phyloP scores from a whole-genome alignment of 2,797 vertebrate genomes.

The Anguilla megastoma region DNA sequence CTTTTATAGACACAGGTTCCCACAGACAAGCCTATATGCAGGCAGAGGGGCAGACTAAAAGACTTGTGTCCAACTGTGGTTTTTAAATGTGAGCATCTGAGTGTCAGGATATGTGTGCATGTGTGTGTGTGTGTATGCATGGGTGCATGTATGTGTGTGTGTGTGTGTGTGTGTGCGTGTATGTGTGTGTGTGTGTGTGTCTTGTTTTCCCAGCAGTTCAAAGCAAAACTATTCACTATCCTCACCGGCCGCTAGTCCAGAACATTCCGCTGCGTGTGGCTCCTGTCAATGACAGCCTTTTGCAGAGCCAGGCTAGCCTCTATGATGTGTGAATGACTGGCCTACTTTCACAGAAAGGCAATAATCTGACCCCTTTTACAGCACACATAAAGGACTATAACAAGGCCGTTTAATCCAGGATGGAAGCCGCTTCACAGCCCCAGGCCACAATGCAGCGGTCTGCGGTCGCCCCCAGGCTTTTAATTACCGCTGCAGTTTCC shows the following conservation, averaged over 20 bases:
- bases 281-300: background rate
- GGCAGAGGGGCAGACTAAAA: background rate
- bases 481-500: slow-evolving; percentile 12
- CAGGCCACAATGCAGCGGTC: background rate
- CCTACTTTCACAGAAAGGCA: slow-evolving; percentile 9
- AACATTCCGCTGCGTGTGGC: background rate
- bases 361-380: slow-evolving; percentile 21
- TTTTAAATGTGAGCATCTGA: background rate
- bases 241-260: background rate
- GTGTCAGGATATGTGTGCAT: background rate
- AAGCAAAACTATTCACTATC: background rate
- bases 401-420: background rate
- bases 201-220: background rate
- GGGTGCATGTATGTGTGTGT: too few species aligned
- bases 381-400: background rate
- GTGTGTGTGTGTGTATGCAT: background rate
- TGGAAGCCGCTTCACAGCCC: background rate
- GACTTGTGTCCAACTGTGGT: background rate
- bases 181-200: background rate
- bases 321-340: background rate
- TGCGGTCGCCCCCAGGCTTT: slow-evolving; percentile 8
- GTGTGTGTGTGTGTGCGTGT: background rate
- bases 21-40: background rate
- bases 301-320: background rate
- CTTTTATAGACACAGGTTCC: background rate